phyloP scores from a whole-genome alignment of 2,113 vertebrate species.

The Panurus biarmicus region DNA sequence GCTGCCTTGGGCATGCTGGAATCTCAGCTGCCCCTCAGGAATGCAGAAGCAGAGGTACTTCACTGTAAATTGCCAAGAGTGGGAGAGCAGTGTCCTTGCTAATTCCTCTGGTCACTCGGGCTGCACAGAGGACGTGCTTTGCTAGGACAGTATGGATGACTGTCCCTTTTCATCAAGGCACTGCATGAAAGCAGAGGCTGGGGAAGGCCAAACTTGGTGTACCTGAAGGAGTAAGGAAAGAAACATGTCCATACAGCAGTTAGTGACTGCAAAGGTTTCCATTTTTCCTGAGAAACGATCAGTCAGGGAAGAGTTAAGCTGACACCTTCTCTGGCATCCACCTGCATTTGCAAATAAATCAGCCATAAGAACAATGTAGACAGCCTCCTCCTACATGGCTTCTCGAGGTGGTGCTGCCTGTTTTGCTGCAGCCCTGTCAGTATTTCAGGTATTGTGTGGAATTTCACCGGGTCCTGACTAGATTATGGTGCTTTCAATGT shows the following conservation, averaged over 20 bases:
- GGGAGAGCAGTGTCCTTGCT: background rate
- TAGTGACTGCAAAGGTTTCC: background rate
- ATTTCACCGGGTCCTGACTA: background rate
- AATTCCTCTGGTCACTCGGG: background rate
- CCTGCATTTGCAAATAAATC: conserved; percentile 58
- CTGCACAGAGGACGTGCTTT: background rate
- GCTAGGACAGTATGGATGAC: background rate
- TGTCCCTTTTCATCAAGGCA: background rate
- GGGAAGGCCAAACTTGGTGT: background rate
- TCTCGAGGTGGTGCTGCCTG: background rate
- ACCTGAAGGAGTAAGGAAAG: background rate
- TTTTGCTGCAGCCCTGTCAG: background rate
- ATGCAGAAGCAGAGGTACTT: background rate
- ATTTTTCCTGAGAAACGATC: background rate
- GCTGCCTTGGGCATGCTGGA: background rate
- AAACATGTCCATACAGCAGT: background rate
- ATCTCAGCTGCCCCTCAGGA: background rate
- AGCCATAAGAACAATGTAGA: conserved; percentile 36
- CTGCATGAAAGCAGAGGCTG: background rate
- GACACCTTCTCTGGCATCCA: background rate
- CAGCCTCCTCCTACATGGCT: conserved; percentile 36
- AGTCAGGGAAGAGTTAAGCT: conserved; percentile 9
- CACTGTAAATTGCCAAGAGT: background rate
- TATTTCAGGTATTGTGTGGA: background rate
- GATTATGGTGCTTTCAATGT: background rate